Conservation (phyloP, 2,113 vertebrate genomes). For the Mobula birostris region DNA sequence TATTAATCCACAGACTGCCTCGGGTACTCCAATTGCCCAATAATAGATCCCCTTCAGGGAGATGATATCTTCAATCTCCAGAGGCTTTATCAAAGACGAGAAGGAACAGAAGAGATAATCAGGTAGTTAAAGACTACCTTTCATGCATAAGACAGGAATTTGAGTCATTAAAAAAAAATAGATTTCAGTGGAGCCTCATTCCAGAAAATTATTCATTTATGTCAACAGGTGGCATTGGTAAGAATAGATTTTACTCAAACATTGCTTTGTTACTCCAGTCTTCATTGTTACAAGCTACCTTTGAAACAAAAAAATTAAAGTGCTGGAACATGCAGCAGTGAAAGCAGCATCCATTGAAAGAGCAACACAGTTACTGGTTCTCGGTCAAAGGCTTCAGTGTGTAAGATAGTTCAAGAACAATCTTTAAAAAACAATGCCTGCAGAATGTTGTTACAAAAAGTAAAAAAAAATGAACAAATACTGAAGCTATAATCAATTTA, state of each 20-base stretch:
- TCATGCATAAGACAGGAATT: background rate
- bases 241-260: background rate
- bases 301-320: too few species aligned
- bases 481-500: background rate
- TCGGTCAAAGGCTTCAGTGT: background rate
- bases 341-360: too few species aligned
- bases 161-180: background rate
- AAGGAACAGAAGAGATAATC: background rate
- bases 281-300: background rate
- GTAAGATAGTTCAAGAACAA: background rate
- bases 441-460: background rate
- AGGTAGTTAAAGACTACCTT: background rate
- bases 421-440: background rate
- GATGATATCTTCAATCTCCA: conserved; percentile 13
- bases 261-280: background rate
- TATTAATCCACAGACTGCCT: background rate
- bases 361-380: background rate
- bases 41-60: conserved; percentile 10
- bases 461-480: background rate
- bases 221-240: background rate
- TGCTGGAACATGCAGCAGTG: too few species aligned
- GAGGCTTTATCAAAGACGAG: background rate
- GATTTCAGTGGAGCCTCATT: background rate
- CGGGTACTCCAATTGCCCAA: conserved; percentile 9
- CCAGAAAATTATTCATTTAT: background rate